Evolutionary conservation across 2,797 vertebrate species (phyloP), one percentile per base, ranked within the genome.

Genomic region (Takifugu rubripes): DNA sequence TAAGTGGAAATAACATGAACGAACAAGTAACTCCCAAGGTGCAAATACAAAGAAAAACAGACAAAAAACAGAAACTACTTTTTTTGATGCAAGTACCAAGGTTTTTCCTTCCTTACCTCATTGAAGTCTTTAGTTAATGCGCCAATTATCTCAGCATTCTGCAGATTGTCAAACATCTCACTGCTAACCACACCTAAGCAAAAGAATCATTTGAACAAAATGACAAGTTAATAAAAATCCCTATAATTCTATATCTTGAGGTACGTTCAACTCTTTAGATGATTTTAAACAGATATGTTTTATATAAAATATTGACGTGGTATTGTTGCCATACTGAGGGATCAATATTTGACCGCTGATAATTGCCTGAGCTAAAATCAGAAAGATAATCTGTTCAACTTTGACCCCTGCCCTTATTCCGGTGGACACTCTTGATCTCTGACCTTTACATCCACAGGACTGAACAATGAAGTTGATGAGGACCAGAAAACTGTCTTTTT

Each of bases 401-500:
- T 7, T 79, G 67, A 82, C 67, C 72, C 55, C 50, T 45, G 36
- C 46, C 46, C 49, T 64, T 52, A 25, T 59, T 65, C 61, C 36
- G 31, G 40, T 55, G 33, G 57, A 54, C 36, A 67, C 68, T 54
- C 43, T 56, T 73, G 66, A 78, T 70, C 77, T 70, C 88, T 84
- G 75, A 95, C 96, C 94, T 94, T 89, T 92, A 86, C 95, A 97
- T 68, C 95, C 94, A 7, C 94, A 94, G 81, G 91, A 92, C 63
- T 75, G 85, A 66, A 95, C 81, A 68, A 96, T 78, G 72, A 96
- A 96, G 89, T 96, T 97, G 78, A 93, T 56, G 33, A 98, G 91
- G 66, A 93, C 93, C 72, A 94, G 81, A 60, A 96, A 83, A 7
- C 90, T 94, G 2, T 42, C 48, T 72, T 92, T 83, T 6, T 52